Evolutionary conservation across 1,140 invertebrate genomes (phyloP).

Genomic region (Archivesica marissinica): DNA sequence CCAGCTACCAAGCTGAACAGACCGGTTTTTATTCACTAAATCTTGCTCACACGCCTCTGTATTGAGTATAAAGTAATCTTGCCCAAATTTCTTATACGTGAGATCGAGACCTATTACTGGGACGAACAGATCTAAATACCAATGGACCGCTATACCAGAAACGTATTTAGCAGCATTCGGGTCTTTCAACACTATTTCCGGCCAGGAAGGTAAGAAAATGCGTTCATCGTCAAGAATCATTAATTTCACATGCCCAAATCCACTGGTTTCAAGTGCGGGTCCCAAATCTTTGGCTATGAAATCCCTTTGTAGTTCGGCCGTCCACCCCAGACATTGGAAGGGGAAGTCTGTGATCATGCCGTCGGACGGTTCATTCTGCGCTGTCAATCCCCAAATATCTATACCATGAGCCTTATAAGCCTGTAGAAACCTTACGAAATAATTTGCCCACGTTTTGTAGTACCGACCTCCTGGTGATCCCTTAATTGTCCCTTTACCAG

Average conservation of each 20-base stretch:
- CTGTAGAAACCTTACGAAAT: conserved; percentile 90
- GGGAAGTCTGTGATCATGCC: conserved; percentile 84
- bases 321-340: conserved; percentile 91
- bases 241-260: conserved; percentile 86
- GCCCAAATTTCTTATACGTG: conserved; percentile 86
- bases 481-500: conserved; percentile 86
- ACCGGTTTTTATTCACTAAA: conserved; percentile 47
- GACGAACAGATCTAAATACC: conserved; percentile 88
- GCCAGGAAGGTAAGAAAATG: conserved; percentile 87
- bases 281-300: conserved; percentile 89
- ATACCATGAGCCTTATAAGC: conserved; percentile 86
- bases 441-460: conserved; percentile 92
- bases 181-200: conserved; percentile 85
- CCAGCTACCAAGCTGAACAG: conserved; percentile 90
- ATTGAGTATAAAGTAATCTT: conserved; percentile 88
- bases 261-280: conserved; percentile 87
- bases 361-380: conserved; percentile 87
- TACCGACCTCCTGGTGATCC: conserved; percentile 86
- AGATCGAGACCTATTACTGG: conserved; percentile 85
- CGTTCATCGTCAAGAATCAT: conserved; percentile 91
- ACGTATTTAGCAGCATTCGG: conserved; percentile 87
- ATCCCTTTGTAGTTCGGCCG: conserved; percentile 85
- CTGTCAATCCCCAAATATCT: conserved; percentile 87
- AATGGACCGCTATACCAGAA: conserved; percentile 92
- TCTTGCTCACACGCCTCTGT: conserved; percentile 89